Base-by-base conservation (phyloP, 2,888 invertebrate species). In the Eueremaeus valkanovi region DNA sequence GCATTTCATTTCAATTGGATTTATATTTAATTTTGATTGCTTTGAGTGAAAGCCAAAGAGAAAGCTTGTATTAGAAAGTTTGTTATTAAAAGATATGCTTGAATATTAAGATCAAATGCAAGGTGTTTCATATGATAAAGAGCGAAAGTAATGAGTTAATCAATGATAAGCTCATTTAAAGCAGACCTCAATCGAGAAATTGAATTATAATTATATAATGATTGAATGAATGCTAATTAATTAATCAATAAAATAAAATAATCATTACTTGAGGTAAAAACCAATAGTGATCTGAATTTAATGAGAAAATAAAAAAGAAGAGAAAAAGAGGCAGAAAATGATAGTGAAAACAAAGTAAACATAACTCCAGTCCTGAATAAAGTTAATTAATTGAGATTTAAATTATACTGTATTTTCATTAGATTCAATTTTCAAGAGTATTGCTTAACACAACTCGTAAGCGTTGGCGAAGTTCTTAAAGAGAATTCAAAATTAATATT, bases 391-490 rank as follows among this genome's bases (percentile, higher is more conserved):
- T 51, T 51, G 51, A 51, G 51, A n/a, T 8, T 21, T 21, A 51
- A 51, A 51, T 51, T 9, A 40, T 9, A 49, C 6, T 3, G 18
- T n/a, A 51, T n/a, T 51, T 51, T 8, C 16, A 27, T 61, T 27
- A 27, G 8, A 27, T 16, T 31, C 5, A 3, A 61, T 31, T 58
- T 29, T 16, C 13, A 61, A 11, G 31, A 29, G 18, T 61, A 18
- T 61, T 61, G 61, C 61, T 18, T 18, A 61, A 61, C 18, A 61
- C 29, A 45, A 9, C 11, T 5, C 11, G 40, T 40, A 45, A n/a
- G 61, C 61, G 61, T 61, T 61, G 61, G 61, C 27, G 61, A 61
- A 61, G 16, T 29, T n/a, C n/a, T n/a, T 61, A 16, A 61, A 18
- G 1, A 6, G 1, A 9, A 18, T 18, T 21, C 11, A 11, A 29